Evolutionary conservation across 2,797 vertebrate species (phyloP), one percentile per base, ranked within the genome.

Genomic region (Enteromius viviparus): DNA sequence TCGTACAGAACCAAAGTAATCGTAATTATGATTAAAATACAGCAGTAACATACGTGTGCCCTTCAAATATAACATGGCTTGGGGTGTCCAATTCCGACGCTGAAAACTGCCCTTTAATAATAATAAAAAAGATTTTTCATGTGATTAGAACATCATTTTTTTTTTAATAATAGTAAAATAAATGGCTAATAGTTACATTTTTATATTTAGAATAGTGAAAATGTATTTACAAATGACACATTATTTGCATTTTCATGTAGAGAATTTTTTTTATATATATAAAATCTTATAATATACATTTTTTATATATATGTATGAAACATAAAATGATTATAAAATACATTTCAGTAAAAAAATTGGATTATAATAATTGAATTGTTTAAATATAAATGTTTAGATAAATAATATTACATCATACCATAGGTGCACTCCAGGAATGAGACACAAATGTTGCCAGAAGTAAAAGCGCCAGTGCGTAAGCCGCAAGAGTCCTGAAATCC

Each of bases 21-120:
- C 8, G 1, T 34, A 34, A 10, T 58, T 12, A 40, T 64, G 26
- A 1, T 55, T 53, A 2, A 40, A 75, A 64, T 40, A 75, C 0
- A 62, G 40, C 7, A 45, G 29, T 49, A 86, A 97, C 98, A 85
- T 95, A 99, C 97, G 97, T 86, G 97, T 96, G n/a, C 97, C 97
- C 92, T 98, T 99, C 32, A 99, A 92, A 87, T 99, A 99, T 64
- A 99, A 92, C 96, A 99, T 98, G 0, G 98, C 97, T 89, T 99
- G 98, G 0, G 98, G 97, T 7, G 96, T 98, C 97, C 98, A 99
- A 89, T 99, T 99, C 83, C 97, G 96, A 79, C 96, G 94, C 86
- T 97, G 96, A 76, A 97, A 95, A 58, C 93, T 92, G 84, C 85
- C 89, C 97, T 99, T 81, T 9, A 34, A 21, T 53, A 3, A 78